Conservation (phyloP, 1,140 invertebrate species). For the Hirudo medicinalis region DNA sequence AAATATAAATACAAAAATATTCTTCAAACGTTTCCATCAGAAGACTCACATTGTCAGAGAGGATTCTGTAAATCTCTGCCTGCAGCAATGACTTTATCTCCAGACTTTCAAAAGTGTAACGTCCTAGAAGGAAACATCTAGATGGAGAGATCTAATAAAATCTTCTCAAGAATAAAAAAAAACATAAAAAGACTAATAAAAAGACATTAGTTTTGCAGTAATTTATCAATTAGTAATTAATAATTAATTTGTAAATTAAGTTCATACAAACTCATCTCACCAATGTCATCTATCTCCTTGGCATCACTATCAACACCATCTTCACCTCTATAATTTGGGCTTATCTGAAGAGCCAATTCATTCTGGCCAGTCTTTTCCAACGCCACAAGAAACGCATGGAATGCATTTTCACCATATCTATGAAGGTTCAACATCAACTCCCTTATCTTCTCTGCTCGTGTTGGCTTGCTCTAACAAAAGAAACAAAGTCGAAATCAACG, state of each 20-base stretch:
- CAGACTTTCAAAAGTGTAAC: too few species aligned
- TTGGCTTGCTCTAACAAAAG: not conserved
- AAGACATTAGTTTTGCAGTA: not conserved
- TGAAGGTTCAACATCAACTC: not conserved
- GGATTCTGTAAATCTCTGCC: too few species aligned
- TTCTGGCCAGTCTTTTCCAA: not conserved
- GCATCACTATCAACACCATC: slow-evolving; percentile 2
- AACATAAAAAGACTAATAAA: not conserved
- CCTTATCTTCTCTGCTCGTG: not conserved
- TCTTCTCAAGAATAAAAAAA: not conserved
- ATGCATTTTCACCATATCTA: not conserved
- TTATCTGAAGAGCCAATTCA: not conserved
- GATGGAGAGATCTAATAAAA: too few species aligned
- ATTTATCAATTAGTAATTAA: too few species aligned
- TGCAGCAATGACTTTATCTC: too few species aligned
- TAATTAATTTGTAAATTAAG: not conserved
- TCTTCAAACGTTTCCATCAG: too few species aligned
- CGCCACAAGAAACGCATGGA: not conserved
- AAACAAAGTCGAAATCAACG: not conserved
- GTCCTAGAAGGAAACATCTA: too few species aligned
- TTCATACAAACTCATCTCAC: not conserved
- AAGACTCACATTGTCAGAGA: too few species aligned
- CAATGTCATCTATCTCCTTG: not conserved
- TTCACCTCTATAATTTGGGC: not conserved
- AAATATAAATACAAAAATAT: too few species aligned